phyloP scores from a whole-genome alignment of 2,888 invertebrate species.

The Troides helena region DNA sequence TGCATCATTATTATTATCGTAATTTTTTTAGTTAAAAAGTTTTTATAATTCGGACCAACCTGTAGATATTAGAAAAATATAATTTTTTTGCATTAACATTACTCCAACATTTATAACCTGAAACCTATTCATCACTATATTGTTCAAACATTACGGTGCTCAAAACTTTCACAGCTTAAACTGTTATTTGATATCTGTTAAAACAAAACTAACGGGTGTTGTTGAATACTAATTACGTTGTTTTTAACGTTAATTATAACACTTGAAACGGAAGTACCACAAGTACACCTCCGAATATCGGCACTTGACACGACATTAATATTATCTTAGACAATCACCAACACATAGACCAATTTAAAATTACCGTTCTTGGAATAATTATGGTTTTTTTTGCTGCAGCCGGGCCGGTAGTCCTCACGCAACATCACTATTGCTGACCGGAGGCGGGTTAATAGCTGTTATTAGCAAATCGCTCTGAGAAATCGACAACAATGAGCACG shows the following conservation, averaged over 20 bases:
- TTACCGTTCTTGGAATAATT: conserved; percentile 76
- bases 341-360: conserved; percentile 62
- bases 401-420: conserved; percentile 68
- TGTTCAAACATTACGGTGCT: not conserved
- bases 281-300: conserved; percentile 44
- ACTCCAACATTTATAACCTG: not conserved
- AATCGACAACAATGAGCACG: conserved; percentile 75
- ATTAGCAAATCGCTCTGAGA: conserved; percentile 74
- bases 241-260: conserved; percentile 22
- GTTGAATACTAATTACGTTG: conserved; percentile 5
- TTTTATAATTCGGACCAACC: not conserved
- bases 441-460: conserved; percentile 68
- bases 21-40: not conserved
- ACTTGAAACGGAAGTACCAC: conserved; percentile 29
- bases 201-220: conserved; percentile 11
- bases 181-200: not conserved
- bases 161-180: not conserved
- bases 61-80: no score
- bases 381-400: conserved; percentile 60
- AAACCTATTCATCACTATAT: not conserved
- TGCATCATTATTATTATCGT: no score
- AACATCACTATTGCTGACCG: conserved; percentile 51
- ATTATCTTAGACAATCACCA: conserved; percentile 62
- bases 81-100: not conserved
- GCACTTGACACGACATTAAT: conserved; percentile 55